Evolutionary conservation across 2,888 invertebrate species (phyloP).

Genomic region (Nomada hirtipes): DNA sequence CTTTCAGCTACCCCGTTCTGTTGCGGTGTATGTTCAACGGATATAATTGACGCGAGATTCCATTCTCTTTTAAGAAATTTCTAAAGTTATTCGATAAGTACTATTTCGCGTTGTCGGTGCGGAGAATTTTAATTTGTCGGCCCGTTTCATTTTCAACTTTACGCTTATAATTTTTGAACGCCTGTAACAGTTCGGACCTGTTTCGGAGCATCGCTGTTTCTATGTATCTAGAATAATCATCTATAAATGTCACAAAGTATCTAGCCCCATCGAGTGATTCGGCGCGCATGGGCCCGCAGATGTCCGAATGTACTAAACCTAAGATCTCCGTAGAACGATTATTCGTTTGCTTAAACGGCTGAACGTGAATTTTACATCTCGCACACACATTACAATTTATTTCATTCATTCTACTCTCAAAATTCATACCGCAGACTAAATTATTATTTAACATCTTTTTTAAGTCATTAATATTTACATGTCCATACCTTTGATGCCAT

Average conservation of each 20-base stretch:
- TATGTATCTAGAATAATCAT: too few relatives aligned
- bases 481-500: neutral
- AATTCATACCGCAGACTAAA: neutral
- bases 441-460: neutral
- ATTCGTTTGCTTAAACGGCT: neutral
- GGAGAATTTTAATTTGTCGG: neutral
- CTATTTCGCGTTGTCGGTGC: slow-evolving; percentile 21
- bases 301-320: too few relatives aligned
- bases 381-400: neutral
- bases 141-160: slow-evolving; percentile 1
- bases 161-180: too few relatives aligned
- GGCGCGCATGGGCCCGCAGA: too few relatives aligned
- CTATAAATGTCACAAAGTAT: too few relatives aligned
- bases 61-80: slow-evolving; percentile 39
- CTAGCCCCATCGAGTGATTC: too few relatives aligned
- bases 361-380: slow-evolving; percentile 6
- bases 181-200: too few relatives aligned
- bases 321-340: neutral
- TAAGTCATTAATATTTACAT: neutral
- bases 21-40: slow-evolving; percentile 71
- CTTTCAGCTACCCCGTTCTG: slow-evolving; percentile 76
- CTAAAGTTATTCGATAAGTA: slow-evolving; percentile 55
- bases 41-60: slow-evolving; percentile 55
- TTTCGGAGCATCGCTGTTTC: too few relatives aligned
- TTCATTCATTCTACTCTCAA: neutral